Percentiles rank a stretch among this genome's conserved stretches.
Conservation (phyloP, 2,113 vertebrate species). For the Meriones unguiculatus region DNA sequence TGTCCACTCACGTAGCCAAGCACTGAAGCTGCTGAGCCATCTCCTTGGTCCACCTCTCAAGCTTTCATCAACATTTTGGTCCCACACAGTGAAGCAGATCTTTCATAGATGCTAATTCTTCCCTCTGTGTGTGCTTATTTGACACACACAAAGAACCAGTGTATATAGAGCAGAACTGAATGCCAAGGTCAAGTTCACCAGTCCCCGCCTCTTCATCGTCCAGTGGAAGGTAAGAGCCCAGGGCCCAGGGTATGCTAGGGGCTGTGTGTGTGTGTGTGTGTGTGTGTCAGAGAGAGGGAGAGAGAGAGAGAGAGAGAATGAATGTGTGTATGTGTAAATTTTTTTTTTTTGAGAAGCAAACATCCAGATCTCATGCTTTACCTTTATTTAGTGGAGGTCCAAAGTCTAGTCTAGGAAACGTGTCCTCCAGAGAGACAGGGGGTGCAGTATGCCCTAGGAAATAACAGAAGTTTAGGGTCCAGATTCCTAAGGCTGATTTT, state of each 20-base stretch:
- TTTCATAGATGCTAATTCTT: too few relatives aligned
- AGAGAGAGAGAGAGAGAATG: fast-evolving
- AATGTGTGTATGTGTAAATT: background rate
- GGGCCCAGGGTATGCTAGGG: background rate
- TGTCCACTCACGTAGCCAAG: too few relatives aligned
- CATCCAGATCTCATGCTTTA: background rate
- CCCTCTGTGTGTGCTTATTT: background rate
- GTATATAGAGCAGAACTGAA: background rate
- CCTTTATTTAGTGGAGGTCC: background rate
- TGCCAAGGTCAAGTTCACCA: background rate
- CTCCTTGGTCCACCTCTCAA: background rate
- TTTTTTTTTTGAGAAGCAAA: background rate
- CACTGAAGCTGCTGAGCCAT: background rate
- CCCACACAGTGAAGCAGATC: background rate
- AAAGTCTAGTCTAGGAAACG: slow-evolving; percentile 26
- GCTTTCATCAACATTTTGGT: background rate
- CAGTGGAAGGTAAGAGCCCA: background rate
- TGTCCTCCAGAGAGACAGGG: background rate
- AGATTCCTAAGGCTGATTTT: background rate
- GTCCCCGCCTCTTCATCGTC: background rate
- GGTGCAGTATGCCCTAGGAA: background rate
- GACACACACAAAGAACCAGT: background rate
- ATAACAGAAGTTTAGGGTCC: background rate
- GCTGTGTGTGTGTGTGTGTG: background rate
- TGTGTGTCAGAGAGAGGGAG: background rate